phyloP scores from a whole-genome alignment of 2,113 vertebrate species.

The Xenus cinereus region DNA sequence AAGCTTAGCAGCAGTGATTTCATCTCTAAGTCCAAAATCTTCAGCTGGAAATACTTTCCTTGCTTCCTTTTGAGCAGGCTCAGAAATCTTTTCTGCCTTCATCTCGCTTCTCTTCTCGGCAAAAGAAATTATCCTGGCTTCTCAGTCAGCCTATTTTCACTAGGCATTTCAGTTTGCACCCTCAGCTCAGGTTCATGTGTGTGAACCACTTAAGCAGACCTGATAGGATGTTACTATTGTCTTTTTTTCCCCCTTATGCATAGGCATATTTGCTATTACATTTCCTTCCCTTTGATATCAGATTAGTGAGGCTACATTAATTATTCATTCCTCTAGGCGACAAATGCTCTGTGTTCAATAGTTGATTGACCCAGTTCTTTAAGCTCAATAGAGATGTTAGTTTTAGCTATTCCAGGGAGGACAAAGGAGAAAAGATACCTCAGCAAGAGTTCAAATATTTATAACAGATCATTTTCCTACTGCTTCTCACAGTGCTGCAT shows the following conservation, averaged over 20 bases:
- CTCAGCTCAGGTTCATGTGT: neutral
- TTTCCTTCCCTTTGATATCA: conserved; percentile 30
- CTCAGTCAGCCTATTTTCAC: neutral
- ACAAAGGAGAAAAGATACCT: conserved; percentile 18
- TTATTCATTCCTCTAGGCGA: conserved; percentile 30
- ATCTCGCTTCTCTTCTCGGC: neutral
- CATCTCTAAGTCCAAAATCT: conserved; percentile 42
- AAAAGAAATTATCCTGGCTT: neutral
- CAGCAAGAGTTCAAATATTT: conserved; percentile 36
- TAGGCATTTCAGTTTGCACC: neutral
- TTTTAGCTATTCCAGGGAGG: conserved; percentile 20
- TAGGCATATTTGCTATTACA: conserved; percentile 17
- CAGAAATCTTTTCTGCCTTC: neutral
- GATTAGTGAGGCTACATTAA: conserved; percentile 39
- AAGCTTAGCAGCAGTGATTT: conserved; percentile 39
- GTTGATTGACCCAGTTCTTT: conserved; percentile 11
- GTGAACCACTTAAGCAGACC: neutral
- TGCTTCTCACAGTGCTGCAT: neutral
- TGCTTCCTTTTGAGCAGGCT: conserved; percentile 4
- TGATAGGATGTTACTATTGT: neutral
- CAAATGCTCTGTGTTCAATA: conserved; percentile 15
- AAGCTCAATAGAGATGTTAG: conserved; percentile 28
- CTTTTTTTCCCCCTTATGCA: neutral
- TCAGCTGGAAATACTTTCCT: conserved; percentile 15
- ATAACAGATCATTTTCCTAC: neutral